Evolutionary conservation across 2,888 invertebrate species (phyloP), one percentile per base, ranked within the genome.

Genomic region (Sabatieria punctata): DNA sequence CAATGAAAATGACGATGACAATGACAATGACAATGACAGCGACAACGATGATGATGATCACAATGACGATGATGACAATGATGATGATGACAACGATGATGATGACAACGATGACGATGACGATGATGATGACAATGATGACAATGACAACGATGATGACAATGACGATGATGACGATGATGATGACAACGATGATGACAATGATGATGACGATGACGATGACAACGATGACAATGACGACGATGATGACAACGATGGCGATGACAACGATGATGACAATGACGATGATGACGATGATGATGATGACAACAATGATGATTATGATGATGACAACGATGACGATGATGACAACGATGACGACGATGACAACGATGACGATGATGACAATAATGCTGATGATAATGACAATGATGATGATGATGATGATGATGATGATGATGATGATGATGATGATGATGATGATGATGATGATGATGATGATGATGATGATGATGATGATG

Each of bases 281-380:
- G 35, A 33, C n/a, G 35, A 33, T 33, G 35, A 33, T 15, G 35
- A 33, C n/a, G 35, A 33, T 15, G 35, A 15, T 15, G 35, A 33
- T n/a, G 35, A 33, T n/a, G 35, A 33, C 35, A n/a, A 33, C n/a
- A n/a, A 33, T n/a, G 35, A n/a, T 33, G n/a, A n/a, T n/a, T n/a
- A n/a, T n/a, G n/a, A n/a, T n/a, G n/a, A n/a, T n/a, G n/a, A n/a
- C n/a, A n/a, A 33, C n/a, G n/a, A n/a, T n/a, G n/a, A n/a, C n/a
- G n/a, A n/a, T n/a, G n/a, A n/a, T n/a, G n/a, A n/a, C n/a, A n/a
- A 33, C 35, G 35, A 33, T 33, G 35, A 33, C 35, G 35, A 33
- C n/a, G 35, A 33, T 33, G 35, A 33, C n/a, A n/a, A 15, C 35
- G 35, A 33, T 33, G 35, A 33, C 15, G 35, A 33, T 15, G n/a